A percentile compares a stretch with the other conserved stretches of the same genome.
Evolutionary conservation across 2,888 invertebrate species (phyloP).

Genomic region (Clepsis dumicolana): DNA sequence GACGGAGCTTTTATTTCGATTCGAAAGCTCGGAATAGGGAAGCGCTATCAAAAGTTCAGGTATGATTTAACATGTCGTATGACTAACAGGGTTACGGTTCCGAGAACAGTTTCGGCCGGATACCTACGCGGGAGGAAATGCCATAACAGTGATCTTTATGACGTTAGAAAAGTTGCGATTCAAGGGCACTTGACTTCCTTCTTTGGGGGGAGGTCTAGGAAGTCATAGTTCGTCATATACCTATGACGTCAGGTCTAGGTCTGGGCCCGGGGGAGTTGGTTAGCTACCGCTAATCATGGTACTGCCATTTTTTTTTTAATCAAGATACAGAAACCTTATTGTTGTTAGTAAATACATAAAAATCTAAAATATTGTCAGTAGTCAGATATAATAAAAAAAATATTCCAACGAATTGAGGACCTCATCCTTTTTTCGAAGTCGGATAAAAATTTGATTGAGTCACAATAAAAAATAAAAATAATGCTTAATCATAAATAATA

Average conservation of each 20-base stretch:
- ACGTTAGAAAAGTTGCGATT: constrained; percentile 43
- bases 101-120: constrained; percentile 63
- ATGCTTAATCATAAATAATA: no score
- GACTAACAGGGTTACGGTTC: constrained; percentile 61
- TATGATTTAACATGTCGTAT: constrained; percentile 66
- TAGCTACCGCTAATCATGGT: no score
- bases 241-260: background rate
- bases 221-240: background rate
- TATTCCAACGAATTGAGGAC: no score
- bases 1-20: background rate
- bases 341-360: no score
- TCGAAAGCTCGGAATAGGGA: constrained; percentile 23
- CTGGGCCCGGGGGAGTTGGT: no score
- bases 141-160: constrained; percentile 50
- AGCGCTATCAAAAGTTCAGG: constrained; percentile 27
- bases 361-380: no score
- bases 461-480: no score
- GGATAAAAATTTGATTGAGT: no score
- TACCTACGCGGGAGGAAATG: constrained; percentile 66
- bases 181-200: constrained; percentile 32
- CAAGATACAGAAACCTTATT: no score
- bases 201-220: constrained; percentile 12
- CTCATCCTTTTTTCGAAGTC: no score
- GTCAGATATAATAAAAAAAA: no score
- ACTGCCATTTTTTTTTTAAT: no score